Percentiles rank a stretch among this genome's conserved stretches.
These are phyloP conservation scores for Romanogobio albipinnatus DNA, from an alignment of 2,113 vertebrate genomes.

Conservation along the genomic window DNA sequence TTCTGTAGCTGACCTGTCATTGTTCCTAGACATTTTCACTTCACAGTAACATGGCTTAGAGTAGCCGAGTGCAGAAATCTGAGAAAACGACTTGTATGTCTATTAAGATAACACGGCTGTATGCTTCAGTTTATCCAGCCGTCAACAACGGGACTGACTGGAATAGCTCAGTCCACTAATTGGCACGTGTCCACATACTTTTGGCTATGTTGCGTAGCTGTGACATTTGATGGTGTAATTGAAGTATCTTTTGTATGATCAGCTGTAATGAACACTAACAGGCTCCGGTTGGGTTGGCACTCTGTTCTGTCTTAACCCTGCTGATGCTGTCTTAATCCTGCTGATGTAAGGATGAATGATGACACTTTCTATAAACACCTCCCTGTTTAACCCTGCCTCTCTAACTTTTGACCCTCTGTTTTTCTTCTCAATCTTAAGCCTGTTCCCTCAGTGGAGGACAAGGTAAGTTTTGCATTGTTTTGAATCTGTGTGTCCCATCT, in stretches of 20 bases:
- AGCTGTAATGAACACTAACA: slow-evolving; percentile 25
- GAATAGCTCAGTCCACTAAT: slow-evolving; percentile 4
- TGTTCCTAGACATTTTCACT: background rate
- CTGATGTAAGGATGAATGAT: background rate
- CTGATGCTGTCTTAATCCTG: slow-evolving; percentile 1
- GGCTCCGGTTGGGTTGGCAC: background rate
- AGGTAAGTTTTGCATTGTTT: slow-evolving; percentile 85
- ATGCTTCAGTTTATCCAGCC: background rate
- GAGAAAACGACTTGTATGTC: background rate
- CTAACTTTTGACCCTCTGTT: slow-evolving; percentile 69
- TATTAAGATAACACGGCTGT: background rate
- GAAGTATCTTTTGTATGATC: background rate
- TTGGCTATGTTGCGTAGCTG: background rate
- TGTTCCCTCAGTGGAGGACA: slow-evolving; percentile 86
- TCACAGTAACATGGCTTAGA: background rate
- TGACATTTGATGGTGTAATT: background rate
- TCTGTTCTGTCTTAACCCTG: slow-evolving; percentile 1
- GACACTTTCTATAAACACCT: slow-evolving; percentile 31
- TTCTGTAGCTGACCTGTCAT: background rate
- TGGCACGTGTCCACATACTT: background rate
- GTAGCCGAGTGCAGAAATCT: too few relatives aligned
- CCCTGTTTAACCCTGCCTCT: slow-evolving; percentile 47
- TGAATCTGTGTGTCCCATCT: slow-evolving; percentile 50
- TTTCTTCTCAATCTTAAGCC: slow-evolving; percentile 87
- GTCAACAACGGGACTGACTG: background rate